phyloP scores from a whole-genome alignment of 2,113 vertebrate genomes.

The Panthera tigris region DNA sequence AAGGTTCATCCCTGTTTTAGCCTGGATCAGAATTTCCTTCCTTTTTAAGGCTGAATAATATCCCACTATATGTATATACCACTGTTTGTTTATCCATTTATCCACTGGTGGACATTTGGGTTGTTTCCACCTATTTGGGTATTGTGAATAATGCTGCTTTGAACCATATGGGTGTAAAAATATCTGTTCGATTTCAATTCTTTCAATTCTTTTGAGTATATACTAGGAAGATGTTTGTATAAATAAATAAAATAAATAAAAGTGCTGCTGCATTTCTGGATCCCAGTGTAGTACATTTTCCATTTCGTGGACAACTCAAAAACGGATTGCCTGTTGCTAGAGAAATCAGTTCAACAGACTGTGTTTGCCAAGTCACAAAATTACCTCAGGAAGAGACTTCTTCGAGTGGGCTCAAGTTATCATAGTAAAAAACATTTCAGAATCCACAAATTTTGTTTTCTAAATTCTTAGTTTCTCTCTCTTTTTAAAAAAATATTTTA shows the following conservation, averaged over 20 bases:
- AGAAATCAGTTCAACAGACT: background rate
- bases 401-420: background rate
- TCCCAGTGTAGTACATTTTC: background rate
- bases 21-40: background rate
- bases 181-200: background rate
- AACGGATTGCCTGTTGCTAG: background rate
- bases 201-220: background rate
- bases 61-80: background rate
- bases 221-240: background rate
- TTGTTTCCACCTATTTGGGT: background rate
- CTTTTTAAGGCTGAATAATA: background rate
- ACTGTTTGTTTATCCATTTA: background rate
- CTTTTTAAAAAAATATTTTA: too few relatives aligned
- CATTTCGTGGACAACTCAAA: background rate
- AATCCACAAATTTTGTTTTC: constrained; percentile 52
- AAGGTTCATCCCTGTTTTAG: too few relatives aligned
- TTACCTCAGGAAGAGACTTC: background rate
- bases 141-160: background rate
- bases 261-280: background rate
- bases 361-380: constrained; percentile 43
- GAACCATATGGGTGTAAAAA: background rate
- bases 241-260: background rate
- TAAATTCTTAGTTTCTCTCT: constrained; percentile 39
- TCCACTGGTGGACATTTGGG: background rate
- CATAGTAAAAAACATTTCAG: constrained; percentile 2